A percentile compares a stretch with the other conserved stretches of the same genome.
These are phyloP conservation scores for Limonius californicus DNA, from an alignment of 1,140 invertebrate genomes.

Conservation along the genomic window DNA sequence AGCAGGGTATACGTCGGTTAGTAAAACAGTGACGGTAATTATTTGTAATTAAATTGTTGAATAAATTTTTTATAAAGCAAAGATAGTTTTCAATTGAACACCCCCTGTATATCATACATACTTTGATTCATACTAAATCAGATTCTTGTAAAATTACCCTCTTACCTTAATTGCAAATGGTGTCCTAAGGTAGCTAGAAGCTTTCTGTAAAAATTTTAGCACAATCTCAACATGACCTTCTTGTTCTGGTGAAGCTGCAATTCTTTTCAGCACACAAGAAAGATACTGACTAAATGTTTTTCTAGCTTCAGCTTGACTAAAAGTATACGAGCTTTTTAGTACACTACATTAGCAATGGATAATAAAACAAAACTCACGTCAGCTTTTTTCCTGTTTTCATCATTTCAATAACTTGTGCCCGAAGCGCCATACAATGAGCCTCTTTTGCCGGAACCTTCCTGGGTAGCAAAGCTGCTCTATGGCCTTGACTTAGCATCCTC, in stretches of 20 bases:
- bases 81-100: too few species aligned
- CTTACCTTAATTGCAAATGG: conserved; percentile 67
- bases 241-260: conserved; percentile 56
- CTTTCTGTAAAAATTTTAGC: conserved; percentile 79
- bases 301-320: conserved; percentile 61
- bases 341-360: neutral
- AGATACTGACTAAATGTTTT: conserved; percentile 83
- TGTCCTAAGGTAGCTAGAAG: conserved; percentile 69
- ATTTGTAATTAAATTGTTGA: too few species aligned
- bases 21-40: too few species aligned
- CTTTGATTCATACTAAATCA: too few species aligned
- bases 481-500: conserved; percentile 55
- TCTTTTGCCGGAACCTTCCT: conserved; percentile 32
- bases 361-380: conserved; percentile 34
- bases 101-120: neutral
- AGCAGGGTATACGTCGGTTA: too few species aligned
- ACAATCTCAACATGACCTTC: conserved; percentile 66
- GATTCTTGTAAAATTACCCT: too few species aligned
- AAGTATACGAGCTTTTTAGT: conserved; percentile 16
- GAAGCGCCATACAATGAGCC: conserved; percentile 35
- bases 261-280: conserved; percentile 69
- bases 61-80: too few species aligned
- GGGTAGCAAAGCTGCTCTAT: conserved; percentile 45
- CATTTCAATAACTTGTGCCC: conserved; percentile 40
- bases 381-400: conserved; percentile 43